A percentile compares a stretch with the other conserved stretches of the same genome.
phyloP scores from a whole-genome alignment of 2,888 invertebrate species.

The Agrotis puta region DNA sequence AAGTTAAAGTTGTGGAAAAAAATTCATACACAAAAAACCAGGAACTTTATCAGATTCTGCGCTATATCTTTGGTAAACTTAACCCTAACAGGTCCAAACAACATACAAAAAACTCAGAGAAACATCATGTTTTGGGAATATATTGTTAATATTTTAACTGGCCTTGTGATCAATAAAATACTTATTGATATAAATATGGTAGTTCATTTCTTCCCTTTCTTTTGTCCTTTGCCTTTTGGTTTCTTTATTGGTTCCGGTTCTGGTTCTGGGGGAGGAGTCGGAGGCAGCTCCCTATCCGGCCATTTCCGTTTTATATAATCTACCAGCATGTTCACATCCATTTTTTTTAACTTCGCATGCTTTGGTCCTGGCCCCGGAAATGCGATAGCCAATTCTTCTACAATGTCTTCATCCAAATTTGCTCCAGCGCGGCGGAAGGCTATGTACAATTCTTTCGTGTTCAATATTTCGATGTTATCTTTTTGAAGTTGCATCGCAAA shows the following conservation, averaged over 20 bases:
- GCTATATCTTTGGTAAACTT: no score
- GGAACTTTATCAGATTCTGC: no score
- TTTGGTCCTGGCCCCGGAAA: slow-evolving; percentile 71
- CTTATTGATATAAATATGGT: neutral
- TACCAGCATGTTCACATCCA: slow-evolving; percentile 71
- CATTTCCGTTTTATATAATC: slow-evolving; percentile 80
- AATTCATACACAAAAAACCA: no score
- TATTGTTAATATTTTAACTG: no score
- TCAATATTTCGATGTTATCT: slow-evolving; percentile 67
- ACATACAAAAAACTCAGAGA: no score
- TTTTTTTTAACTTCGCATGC: slow-evolving; percentile 69
- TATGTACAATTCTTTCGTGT: slow-evolving; percentile 67
- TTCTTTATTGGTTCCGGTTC: slow-evolving; percentile 17
- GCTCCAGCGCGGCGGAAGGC: slow-evolving; percentile 63
- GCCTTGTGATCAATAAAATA: neutral
- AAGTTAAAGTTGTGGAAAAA: no score
- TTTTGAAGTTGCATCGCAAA: slow-evolving; percentile 73
- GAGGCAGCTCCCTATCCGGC: slow-evolving; percentile 79
- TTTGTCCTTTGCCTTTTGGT: neutral
- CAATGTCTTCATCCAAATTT: slow-evolving; percentile 71
- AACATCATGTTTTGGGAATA: no score
- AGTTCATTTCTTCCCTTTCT: slow-evolving; percentile 12
- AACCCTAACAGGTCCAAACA: no score
- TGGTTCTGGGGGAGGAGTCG: slow-evolving; percentile 76
- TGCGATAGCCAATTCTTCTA: slow-evolving; percentile 71